Evolutionary conservation across 2,888 invertebrate genomes (phyloP), one percentile per base, ranked within the genome.

Genomic region (Tanytarsus gracilentus): DNA sequence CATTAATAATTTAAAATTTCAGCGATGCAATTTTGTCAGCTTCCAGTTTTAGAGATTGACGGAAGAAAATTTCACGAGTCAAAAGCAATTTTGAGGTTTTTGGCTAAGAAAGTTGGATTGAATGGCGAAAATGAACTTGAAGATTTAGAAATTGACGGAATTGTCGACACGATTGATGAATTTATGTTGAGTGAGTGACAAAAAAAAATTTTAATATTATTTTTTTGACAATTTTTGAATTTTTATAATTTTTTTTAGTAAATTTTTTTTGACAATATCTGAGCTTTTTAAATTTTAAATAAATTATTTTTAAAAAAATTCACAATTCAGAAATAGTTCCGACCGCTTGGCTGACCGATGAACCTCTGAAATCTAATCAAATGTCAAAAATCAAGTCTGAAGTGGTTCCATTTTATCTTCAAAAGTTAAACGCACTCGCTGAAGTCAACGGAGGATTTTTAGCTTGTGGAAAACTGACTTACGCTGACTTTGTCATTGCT

Each of bases 401-500:
- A 69, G 74, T 72, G 62, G 71, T 82, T 64, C 82, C 83, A 52
- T 79, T 72, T 67, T 79, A 78, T 66, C 68, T 81, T 70, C 76
- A 77, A 65, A 79, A 78, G 70, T 69, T 83, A 63, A 81, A 83
- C 66, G 74, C 75, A 62, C 76, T 78, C 64, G 79, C 78, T 29
- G 77, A 80, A 68, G 75, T 78, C 61, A 82, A 82, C 66, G 76
- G 76, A 48, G 82, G 81, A 23, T 78, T 80, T 66, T 74, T 83
- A 62, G 80, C 77, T 63, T 71, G 76, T 66, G 74, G 73, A 65
- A 75, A 79, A 78, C 70, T 84, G 16, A 79, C 82, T 25, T 84
- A 83, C 82, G 84, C 82, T 53, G 84, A 84, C 69, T 66, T 84
- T 9, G 76, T 75, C 62, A 79, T 84, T 64, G 78, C 79, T 56